Evolutionary conservation across 2,113 vertebrate species (phyloP).

Genomic region (Lagopus leucura): DNA sequence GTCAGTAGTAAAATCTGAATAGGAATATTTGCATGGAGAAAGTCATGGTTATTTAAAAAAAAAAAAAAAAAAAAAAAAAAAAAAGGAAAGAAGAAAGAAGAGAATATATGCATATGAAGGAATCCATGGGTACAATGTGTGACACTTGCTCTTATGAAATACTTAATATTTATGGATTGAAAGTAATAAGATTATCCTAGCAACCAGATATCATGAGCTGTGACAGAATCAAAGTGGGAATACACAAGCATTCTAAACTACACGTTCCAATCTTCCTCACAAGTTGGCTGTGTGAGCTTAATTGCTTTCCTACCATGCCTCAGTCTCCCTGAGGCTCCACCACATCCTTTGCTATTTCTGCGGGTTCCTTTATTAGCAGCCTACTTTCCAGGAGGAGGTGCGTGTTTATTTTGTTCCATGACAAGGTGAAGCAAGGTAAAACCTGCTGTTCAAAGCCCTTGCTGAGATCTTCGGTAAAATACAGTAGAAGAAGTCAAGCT

Average conservation of each 20-base stretch:
- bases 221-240: not conserved
- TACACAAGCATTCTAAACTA: fast-evolving
- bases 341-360: not conserved
- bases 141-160: not conserved
- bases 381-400: not conserved
- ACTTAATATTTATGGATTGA: not conserved
- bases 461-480: not conserved
- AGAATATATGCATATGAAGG: not conserved
- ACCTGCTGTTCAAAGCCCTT: not conserved
- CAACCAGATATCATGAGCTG: not conserved
- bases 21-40: not conserved
- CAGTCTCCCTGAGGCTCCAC: not conserved
- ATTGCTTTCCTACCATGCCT: not conserved
- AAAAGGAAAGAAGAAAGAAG: not conserved
- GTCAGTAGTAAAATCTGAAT: not conserved
- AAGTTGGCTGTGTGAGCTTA: not conserved
- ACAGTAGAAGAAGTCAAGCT: not conserved
- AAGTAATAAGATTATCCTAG: not conserved
- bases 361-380: not conserved
- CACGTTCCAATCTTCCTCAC: not conserved
- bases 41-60: not conserved
- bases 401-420: not conserved
- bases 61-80: not conserved
- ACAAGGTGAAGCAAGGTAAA: not conserved
- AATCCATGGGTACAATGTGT: not conserved